Evolutionary conservation across 2,797 vertebrate species (phyloP).

Genomic region (Hirundo rustica): DNA sequence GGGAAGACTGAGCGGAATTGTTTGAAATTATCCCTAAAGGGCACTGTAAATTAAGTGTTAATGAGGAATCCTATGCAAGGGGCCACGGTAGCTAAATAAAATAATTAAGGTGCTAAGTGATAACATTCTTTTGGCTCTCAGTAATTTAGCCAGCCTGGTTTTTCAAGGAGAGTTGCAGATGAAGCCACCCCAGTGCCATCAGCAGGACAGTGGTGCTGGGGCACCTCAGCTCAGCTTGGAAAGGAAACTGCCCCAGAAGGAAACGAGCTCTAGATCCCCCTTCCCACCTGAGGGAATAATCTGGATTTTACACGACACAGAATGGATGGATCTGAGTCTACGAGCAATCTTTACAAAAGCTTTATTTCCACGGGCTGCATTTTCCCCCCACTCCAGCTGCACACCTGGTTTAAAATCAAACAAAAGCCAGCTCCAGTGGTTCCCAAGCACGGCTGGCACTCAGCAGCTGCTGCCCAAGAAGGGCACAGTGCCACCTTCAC

Average conservation of each 20-base stretch:
- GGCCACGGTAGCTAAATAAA: conserved; percentile 63
- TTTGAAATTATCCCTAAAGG: conserved; percentile 71
- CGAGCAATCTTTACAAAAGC: background rate
- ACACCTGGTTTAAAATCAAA: background rate
- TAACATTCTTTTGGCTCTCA: conserved; percentile 57
- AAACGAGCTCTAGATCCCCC: background rate
- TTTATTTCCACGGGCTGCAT: background rate
- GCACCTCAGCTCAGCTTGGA: background rate
- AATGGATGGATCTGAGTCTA: background rate
- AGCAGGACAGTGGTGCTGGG: background rate
- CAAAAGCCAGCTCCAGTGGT: background rate
- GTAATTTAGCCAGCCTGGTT: conserved; percentile 18
- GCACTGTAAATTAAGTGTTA: conserved; percentile 70
- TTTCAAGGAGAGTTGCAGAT: background rate
- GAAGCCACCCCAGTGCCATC: background rate
- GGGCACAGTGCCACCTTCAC: background rate
- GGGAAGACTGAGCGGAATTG: conserved; percentile 38
- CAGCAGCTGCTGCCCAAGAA: background rate
- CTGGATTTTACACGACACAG: background rate
- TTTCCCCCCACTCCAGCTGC: background rate
- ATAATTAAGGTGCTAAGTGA: conserved; percentile 68
- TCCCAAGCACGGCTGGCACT: background rate
- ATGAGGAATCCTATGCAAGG: conserved; percentile 67
- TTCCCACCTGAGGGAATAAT: background rate
- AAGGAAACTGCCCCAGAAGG: background rate